Conservation (phyloP, 2,888 invertebrate species). For the Luperina testacea region DNA sequence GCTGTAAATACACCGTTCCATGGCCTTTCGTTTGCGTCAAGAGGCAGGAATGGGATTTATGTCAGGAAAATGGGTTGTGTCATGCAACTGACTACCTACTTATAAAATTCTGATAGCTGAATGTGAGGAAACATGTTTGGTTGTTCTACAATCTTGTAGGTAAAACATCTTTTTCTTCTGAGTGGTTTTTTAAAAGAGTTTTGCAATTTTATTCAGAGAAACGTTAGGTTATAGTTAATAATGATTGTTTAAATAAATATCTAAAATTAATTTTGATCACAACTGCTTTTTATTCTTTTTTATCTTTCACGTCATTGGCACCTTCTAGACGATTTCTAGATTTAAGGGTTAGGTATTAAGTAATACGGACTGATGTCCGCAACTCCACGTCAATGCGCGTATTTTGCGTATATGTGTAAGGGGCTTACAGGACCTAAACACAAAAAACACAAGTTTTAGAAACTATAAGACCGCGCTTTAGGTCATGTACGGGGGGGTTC, state of each 20-base stretch:
- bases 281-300: neutral
- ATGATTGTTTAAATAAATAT: too few relatives aligned
- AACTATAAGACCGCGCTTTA: too few relatives aligned
- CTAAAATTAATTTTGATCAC: neutral
- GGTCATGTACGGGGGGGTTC: too few relatives aligned
- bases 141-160: neutral
- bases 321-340: neutral
- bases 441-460: too few relatives aligned
- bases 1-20: conserved; percentile 40
- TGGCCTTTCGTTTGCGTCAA: conserved; percentile 31
- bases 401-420: too few relatives aligned
- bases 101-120: neutral
- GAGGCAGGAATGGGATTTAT: conserved; percentile 33
- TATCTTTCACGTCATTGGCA: neutral
- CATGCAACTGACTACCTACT: conserved; percentile 33
- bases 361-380: too few relatives aligned
- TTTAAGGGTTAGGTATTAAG: neutral
- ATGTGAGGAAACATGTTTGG: neutral
- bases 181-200: neutral
- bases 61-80: conserved; percentile 29
- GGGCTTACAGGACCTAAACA: neutral
- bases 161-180: neutral
- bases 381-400: too few relatives aligned
- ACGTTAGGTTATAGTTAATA: neutral
- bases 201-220: neutral